Base-by-base conservation (phyloP, 2,888 invertebrate genomes). In the Escarpia spicata region DNA sequence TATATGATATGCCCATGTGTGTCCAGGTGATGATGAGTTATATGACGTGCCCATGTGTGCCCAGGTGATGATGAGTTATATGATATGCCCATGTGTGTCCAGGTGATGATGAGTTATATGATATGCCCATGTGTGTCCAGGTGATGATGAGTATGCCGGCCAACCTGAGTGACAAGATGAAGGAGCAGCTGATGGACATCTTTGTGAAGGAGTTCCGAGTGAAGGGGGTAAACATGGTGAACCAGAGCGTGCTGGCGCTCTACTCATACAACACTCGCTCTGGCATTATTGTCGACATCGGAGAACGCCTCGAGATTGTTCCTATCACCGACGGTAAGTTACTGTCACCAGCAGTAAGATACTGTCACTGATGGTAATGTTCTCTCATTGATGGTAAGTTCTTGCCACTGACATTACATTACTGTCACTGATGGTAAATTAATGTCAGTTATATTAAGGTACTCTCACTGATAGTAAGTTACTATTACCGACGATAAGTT, bases 281-380 rank as follows among this genome's bases (percentile, higher is more conserved):
- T 12, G 97, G 97, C 43, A 97, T 97, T 92, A 97, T 97, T 58
- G 97, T 97, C 37, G 97, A 97, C 95, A 96, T 97, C 92, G 97
- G 97, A 45, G 97, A 97, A 94, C 95, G 97, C 93, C 96, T 97
- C 92, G 97, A 97, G 94, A 97, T 97, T 89, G 96, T 97, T 89
- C 97, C 97, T 43, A 97, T 97, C 90, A 97, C 97, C 94, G 97
- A 97, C 95, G 97, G 97, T 97, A 94, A 93, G 96, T 92, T 75
- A 75, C 26, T 75, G 10, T 31, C 37, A 43, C 43, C 26, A 19
- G 44, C 26, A 19, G 44, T 52, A 52, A 52, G 52, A 15, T 52
- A 15, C 52, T 52, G 52, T 52, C 15, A 52, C 15, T 52, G 9
- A 52, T 52, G 52, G 52, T 52, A 52, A 52, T 9, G 9, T 52